A percentile compares a stretch with the other conserved stretches of the same genome.
Conservation (phyloP, 2,113 vertebrate genomes). For the Melanerpes formicivorus region DNA sequence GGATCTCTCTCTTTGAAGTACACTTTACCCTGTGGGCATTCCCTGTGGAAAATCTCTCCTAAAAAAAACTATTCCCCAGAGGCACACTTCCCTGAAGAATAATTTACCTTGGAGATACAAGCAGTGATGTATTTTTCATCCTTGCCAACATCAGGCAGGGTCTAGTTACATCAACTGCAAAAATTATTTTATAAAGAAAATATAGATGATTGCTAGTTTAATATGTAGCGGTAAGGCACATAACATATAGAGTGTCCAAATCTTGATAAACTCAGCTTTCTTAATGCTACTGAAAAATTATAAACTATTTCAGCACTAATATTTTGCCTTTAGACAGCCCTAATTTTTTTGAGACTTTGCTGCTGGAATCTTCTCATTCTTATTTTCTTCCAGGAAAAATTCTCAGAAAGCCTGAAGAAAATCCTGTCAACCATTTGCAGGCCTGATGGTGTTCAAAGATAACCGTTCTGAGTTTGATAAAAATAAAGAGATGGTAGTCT, state of each 20-base stretch:
- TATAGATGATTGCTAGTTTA: neutral
- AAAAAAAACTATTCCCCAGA: slow-evolving; percentile 61
- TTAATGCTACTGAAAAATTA: neutral
- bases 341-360: neutral
- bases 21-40: slow-evolving; percentile 54
- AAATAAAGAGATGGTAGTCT: neutral
- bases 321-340: neutral
- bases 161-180: slow-evolving; percentile 28
- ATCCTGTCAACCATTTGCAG: slow-evolving; percentile 5
- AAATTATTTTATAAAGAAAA: slow-evolving; percentile 15
- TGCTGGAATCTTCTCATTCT: neutral
- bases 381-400: neutral
- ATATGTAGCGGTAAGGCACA: neutral
- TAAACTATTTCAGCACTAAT: neutral
- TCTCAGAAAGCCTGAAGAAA: slow-evolving; percentile 30
- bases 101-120: slow-evolving; percentile 53
- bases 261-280: slow-evolving; percentile 18
- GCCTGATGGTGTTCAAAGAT: neutral
- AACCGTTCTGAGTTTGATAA: neutral
- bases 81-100: slow-evolving; percentile 60
- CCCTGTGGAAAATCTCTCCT: slow-evolving; percentile 66
- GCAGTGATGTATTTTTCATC: slow-evolving; percentile 64
- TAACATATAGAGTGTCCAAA: neutral
- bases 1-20: slow-evolving; percentile 67
- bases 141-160: slow-evolving; percentile 55